phyloP scores from a whole-genome alignment of 2,113 vertebrate genomes.

The Cochlearius cochlearius region DNA sequence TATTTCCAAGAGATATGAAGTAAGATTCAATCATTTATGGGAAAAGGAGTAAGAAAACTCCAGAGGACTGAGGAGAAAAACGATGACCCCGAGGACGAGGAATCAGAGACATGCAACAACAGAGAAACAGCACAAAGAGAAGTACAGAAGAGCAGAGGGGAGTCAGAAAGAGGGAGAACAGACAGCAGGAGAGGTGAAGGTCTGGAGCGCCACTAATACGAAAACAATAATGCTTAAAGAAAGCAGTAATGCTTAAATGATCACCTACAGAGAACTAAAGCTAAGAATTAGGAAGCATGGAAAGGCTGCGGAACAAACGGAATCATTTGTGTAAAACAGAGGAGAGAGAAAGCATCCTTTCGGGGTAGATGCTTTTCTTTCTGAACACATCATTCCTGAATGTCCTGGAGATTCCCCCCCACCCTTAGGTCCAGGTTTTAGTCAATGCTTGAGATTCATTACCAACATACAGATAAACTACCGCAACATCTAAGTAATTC shows the following conservation, averaged over 20 bases:
- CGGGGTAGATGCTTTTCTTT: background rate
- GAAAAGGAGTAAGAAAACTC: background rate
- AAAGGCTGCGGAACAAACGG: background rate
- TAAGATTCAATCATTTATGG: background rate
- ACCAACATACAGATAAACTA: background rate
- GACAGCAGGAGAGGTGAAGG: background rate
- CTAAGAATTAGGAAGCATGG: background rate
- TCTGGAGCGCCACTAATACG: background rate
- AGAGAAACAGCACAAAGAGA: background rate
- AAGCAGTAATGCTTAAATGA: background rate
- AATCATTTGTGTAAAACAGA: background rate
- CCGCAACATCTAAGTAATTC: background rate
- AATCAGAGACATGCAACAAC: background rate
- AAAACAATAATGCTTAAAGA: background rate
- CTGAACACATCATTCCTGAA: background rate
- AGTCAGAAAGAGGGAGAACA: background rate
- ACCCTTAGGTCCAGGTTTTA: background rate
- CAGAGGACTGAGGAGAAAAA: background rate
- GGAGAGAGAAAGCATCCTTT: background rate
- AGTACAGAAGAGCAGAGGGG: background rate
- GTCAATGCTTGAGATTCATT: background rate
- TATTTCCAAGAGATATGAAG: background rate
- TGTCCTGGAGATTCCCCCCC: background rate
- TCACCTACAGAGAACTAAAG: background rate
- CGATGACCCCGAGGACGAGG: rapidly evolving